A percentile compares a stretch with the other conserved stretches of the same genome.
phyloP scores from a whole-genome alignment of 2,797 vertebrate species.

The Pristis pectinata region DNA sequence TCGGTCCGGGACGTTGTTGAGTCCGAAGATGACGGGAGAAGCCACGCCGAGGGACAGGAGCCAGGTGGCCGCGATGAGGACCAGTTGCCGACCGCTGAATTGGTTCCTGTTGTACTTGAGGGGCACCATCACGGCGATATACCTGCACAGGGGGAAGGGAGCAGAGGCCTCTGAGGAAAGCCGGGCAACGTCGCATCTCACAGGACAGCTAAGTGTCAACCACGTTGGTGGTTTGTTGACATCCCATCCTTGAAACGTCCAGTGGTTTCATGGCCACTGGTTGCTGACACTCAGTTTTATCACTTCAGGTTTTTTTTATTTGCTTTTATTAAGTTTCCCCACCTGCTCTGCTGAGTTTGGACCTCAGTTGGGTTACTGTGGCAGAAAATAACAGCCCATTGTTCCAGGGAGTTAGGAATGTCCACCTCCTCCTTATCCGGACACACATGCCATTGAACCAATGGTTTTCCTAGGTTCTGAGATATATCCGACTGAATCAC shows the following conservation, averaged over 20 bases:
- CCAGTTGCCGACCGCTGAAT: conserved; percentile 61
- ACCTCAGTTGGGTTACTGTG: neutral
- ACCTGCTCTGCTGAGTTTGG: no score
- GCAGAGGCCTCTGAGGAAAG: no score
- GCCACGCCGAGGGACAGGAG: conserved; percentile 61
- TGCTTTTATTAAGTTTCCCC: no score
- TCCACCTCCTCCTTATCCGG: neutral
- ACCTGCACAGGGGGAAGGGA: conserved; percentile 47
- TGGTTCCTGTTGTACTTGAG: conserved; percentile 67
- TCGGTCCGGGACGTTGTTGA: conserved; percentile 58
- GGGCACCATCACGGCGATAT: conserved; percentile 62
- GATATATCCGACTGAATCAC: neutral
- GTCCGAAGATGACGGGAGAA: conserved; percentile 61
- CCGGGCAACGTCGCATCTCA: no score
- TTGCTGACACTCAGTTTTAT: no score
- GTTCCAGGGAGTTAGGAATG: neutral
- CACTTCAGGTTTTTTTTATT: no score
- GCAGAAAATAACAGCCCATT: neutral
- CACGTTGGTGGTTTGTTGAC: no score
- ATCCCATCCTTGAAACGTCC: no score
- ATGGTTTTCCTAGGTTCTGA: neutral
- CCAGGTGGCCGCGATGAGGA: conserved; percentile 62
- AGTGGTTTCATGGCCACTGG: no score
- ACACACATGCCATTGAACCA: neutral
- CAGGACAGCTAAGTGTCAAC: no score